phyloP scores from a whole-genome alignment of 2,888 invertebrate genomes.

The Brachyptera risi region DNA sequence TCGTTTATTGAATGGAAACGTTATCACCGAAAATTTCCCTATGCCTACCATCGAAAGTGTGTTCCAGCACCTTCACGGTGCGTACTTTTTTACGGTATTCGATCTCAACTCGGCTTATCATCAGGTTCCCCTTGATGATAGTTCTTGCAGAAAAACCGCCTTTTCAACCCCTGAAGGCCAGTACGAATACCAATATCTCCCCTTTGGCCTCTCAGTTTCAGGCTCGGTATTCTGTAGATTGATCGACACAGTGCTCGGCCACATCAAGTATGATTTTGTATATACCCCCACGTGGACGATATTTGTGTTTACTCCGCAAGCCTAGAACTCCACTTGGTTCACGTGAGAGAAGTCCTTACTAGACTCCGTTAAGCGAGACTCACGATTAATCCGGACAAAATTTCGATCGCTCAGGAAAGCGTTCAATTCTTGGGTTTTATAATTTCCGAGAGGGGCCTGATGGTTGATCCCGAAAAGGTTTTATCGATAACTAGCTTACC shows the following conservation, averaged over 20 bases:
- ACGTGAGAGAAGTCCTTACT: background rate
- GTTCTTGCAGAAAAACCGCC: background rate
- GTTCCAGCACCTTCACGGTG: background rate
- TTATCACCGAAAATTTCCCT: background rate
- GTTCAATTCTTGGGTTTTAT: background rate
- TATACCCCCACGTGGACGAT: slow-evolving; percentile 1
- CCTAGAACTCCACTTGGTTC: background rate
- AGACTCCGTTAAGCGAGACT: background rate
- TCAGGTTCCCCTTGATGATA: slow-evolving; percentile 1
- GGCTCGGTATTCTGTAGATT: slow-evolving; percentile 2
- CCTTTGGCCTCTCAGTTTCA: slow-evolving; percentile 19
- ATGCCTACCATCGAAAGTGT: too few relatives aligned
- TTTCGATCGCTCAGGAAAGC: background rate
- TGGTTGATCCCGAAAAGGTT: background rate
- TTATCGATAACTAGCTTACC: background rate
- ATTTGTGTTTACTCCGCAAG: background rate
- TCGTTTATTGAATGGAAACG: background rate
- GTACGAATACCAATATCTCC: slow-evolving; percentile 13
- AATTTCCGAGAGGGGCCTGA: background rate
- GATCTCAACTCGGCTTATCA: slow-evolving; percentile 18
- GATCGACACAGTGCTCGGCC: slow-evolving; percentile 18
- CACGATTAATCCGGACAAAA: background rate
- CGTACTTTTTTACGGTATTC: slow-evolving; percentile 11
- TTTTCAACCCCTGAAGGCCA: slow-evolving; percentile 20
- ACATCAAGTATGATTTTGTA: background rate